Conservation (phyloP, 2,888 invertebrate genomes). For the Holacanthella duospinosa region DNA sequence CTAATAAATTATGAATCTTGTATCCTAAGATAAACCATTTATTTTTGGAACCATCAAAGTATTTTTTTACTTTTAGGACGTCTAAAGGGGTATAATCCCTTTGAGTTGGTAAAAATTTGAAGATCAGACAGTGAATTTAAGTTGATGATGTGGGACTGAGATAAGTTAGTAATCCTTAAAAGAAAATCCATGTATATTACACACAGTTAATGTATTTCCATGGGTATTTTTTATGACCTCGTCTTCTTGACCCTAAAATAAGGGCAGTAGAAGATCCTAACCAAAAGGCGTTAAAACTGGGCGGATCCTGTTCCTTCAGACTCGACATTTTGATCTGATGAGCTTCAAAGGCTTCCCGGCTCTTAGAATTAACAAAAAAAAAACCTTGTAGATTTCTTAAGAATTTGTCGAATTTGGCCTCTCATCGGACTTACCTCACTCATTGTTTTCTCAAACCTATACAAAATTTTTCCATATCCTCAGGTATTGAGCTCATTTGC, state of each 20-base stretch:
- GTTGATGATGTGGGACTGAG: not conserved
- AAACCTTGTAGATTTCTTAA: not conserved
- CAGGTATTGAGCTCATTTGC: conserved; percentile 20
- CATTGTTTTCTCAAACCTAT: too few relatives aligned
- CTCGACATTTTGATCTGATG: conserved; percentile 8
- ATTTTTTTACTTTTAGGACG: not conserved
- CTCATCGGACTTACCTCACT: too few relatives aligned
- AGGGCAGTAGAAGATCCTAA: not conserved
- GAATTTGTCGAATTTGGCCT: not conserved
- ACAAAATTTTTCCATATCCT: not conserved
- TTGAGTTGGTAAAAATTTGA: too few relatives aligned
- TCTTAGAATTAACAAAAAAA: too few relatives aligned
- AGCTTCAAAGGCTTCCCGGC: conserved; percentile 17
- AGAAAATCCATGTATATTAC: not conserved
- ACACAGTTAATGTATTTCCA: not conserved
- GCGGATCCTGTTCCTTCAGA: conserved; percentile 13
- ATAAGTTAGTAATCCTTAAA: conserved; percentile 1
- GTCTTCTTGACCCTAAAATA: not conserved
- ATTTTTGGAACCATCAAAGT: not conserved
- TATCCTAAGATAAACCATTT: not conserved
- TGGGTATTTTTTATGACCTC: not conserved
- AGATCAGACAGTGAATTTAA: too few relatives aligned
- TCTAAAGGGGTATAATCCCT: too few relatives aligned
- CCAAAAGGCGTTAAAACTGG: conserved; percentile 31
- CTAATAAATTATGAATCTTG: conserved; percentile 26